Evolutionary conservation across 2,113 vertebrate species (phyloP), one percentile per base, ranked within the genome.

Genomic region (Phalacrocorax brasilianus): DNA sequence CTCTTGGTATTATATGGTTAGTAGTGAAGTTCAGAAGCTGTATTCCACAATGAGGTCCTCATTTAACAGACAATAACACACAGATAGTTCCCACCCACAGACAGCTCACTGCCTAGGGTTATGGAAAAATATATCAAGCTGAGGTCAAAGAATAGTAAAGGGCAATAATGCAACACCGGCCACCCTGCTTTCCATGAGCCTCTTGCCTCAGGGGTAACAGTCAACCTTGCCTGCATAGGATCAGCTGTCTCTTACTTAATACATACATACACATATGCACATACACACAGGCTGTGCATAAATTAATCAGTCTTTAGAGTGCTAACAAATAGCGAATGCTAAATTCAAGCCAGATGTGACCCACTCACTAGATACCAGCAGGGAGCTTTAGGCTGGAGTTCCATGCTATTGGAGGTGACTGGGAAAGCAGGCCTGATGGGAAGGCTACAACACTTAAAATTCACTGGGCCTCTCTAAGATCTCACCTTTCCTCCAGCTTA

Each of bases 51-150:
- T 14, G 18, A 93, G 63, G 86, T 83, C 81, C 62, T 79, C 73
- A 62, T 89, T 87, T 67, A 88, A 79, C 45, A 70, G 73, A 91
- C 70, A 91, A 19, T 72, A 94, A 93, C 74, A 87, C 62, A 40
- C 30, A 91, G 84, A 96, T 24, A 88, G 84, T 33, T 96, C 89
- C 94, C 94, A 91, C 89, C 76, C 95, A 92, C 84, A 0, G 35
- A 92, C 67, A 84, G 77, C 68, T 96, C 7, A 20, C 45, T 92
- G 96, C 95, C 96, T 93, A 87, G 44, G 93, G 89, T 85, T 85
- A 97, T 96, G 95, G 95, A 95, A 96, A 97, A 96, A 96, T 78
- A 88, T 82, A 96, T 93, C 70, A 96, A 93, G 50, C 14, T 3
- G 89, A 93, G 88, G 84, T 96, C 92, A 88, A 85, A 92, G 91